phyloP scores from a whole-genome alignment of 2,888 invertebrate genomes.

The Lasioglossum morio region DNA sequence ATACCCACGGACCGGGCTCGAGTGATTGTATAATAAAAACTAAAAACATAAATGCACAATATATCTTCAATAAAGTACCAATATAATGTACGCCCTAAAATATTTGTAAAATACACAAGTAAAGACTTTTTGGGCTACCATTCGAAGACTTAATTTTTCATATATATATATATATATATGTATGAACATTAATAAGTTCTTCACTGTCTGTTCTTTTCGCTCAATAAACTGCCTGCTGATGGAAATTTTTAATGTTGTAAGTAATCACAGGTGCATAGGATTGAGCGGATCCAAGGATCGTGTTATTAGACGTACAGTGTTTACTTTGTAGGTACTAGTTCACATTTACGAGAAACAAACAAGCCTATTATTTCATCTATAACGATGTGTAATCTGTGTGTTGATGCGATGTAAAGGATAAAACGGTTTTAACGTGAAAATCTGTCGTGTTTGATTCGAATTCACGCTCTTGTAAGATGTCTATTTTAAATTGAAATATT shows the following conservation, averaged over 20 bases:
- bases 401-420: slow-evolving; percentile 64
- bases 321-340: slow-evolving; percentile 77
- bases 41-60: slow-evolving; percentile 58
- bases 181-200: slow-evolving; percentile 20
- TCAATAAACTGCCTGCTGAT: slow-evolving; percentile 35
- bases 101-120: slow-evolving; percentile 46
- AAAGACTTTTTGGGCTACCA: slow-evolving; percentile 57
- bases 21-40: slow-evolving; percentile 57
- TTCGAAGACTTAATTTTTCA: slow-evolving; percentile 59
- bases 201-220: slow-evolving; percentile 27
- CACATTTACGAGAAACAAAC: slow-evolving; percentile 73
- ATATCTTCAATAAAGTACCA: slow-evolving; percentile 48
- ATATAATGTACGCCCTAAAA: slow-evolving; percentile 25
- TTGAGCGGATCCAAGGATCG: slow-evolving; percentile 69
- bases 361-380: slow-evolving; percentile 79
- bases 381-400: slow-evolving; percentile 79
- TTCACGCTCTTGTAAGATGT: slow-evolving; percentile 13
- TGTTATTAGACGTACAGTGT: slow-evolving; percentile 72
- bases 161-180: not conserved
- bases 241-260: slow-evolving; percentile 59
- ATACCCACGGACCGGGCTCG: slow-evolving; percentile 23
- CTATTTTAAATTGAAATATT: slow-evolving; percentile 25
- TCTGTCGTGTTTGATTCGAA: slow-evolving; percentile 68
- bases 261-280: slow-evolving; percentile 54
- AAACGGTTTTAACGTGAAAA: slow-evolving; percentile 51